phyloP scores from a whole-genome alignment of 2,113 vertebrate genomes.

The Rallus limicola region DNA sequence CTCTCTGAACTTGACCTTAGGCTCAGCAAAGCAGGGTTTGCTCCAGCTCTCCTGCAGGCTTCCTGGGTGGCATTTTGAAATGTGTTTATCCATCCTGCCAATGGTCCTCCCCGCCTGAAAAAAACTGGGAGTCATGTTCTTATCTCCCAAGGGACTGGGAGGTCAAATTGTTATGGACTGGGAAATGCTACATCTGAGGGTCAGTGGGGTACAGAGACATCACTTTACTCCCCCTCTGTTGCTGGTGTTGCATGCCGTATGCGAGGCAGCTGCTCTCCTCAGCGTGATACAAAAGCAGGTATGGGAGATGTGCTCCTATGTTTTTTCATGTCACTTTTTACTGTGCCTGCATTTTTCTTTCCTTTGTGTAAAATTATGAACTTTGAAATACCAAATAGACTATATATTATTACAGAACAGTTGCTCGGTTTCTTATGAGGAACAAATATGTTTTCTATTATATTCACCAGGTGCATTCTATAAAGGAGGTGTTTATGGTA shows the following conservation, averaged over 20 bases:
- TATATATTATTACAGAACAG: constrained; percentile 30
- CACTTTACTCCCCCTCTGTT: neutral
- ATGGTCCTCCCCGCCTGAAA: rapidly evolving
- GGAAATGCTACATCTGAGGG: neutral
- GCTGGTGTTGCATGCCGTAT: neutral
- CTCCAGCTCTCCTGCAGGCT: neutral
- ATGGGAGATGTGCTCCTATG: neutral
- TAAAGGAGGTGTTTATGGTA: constrained; percentile 64
- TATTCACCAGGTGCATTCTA: constrained; percentile 63
- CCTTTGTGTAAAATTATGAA: constrained; percentile 52
- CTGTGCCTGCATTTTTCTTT: constrained; percentile 3
- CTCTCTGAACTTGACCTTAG: neutral
- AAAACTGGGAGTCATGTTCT: neutral
- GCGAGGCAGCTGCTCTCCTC: neutral
- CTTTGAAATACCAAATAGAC: constrained; percentile 58
- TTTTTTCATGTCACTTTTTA: constrained; percentile 14
- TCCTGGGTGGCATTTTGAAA: neutral
- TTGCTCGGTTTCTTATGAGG: neutral
- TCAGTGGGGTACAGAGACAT: neutral
- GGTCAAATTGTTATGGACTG: neutral
- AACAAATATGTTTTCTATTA: constrained; percentile 60
- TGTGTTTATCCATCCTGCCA: neutral
- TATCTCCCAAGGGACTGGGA: neutral
- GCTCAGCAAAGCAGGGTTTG: neutral
- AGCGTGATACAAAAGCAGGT: neutral